Evolutionary conservation across 2,113 vertebrate species (phyloP), one percentile per base, ranked within the genome.

Genomic region (Irena cyanogastra): DNA sequence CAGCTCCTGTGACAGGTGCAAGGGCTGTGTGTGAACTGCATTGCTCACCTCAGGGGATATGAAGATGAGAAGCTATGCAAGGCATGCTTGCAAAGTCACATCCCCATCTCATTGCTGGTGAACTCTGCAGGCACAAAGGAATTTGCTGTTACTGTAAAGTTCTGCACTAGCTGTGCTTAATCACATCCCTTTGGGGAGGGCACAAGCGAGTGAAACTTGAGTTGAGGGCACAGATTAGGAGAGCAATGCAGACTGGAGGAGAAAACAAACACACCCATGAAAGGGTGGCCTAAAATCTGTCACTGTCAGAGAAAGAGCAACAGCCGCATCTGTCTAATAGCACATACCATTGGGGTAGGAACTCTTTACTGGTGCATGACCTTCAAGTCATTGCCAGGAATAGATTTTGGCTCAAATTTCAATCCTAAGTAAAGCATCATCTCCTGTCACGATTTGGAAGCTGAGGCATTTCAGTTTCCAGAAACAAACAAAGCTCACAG

Each of bases 371-470:
- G 93, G 69, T 93, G 88, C 7, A 21, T 96, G 94, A 97, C 96
- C 96, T 97, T 97, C 94, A 95, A 96, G 88, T 93, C 94, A 84
- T 72, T 50, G 90, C 88, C 93, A 96, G 94, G 89, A 96, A 96
- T 96, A 97, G 96, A 95, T 95, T 93, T 93, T 93, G 89, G 94
- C 93, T 97, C 95, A 53, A 42, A 78, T 96, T 96, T 96, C 96
- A 96, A 37, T 49, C 57, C 94, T 87, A 92, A 96, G 86, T 94
- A 91, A 96, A 96, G 93, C 57, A 93, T 83, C 90, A 94, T 94
- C 95, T 94, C 76, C 83, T 96, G 92, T 93, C 89, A 93, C 75
- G 90, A 90, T 92, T 95, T 93, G 80, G 86, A 94, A 94, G 90
- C 83, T 31, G 90, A 94, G 54, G 88, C 72, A 95, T 90, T 95